These are phyloP conservation scores for Myanophis thanlyinensis DNA, from an alignment of 2,113 vertebrate species.

Conservation along the genomic window DNA sequence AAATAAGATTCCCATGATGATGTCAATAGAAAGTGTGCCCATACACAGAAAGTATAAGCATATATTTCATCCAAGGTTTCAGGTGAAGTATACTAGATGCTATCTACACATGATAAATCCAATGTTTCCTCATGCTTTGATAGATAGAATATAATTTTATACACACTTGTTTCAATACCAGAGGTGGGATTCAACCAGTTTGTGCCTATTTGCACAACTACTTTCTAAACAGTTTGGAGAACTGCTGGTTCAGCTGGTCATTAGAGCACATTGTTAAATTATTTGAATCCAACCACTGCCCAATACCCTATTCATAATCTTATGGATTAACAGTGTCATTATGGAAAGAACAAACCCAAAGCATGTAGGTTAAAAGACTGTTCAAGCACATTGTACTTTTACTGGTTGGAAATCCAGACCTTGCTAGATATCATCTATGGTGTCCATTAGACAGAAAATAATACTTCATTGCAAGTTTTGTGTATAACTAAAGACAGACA, in stretches of 20 bases:
- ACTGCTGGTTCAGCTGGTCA: no score
- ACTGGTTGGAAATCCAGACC: not conserved
- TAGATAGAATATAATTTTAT: not conserved
- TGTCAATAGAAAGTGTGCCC: not conserved
- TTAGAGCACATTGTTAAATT: no score
- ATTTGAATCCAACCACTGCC: no score
- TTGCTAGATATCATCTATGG: not conserved
- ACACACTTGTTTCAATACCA: no score
- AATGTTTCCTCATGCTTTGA: not conserved
- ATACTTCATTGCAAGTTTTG: not conserved
- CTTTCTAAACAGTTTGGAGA: no score
- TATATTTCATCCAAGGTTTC: not conserved
- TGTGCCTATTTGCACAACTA: no score
- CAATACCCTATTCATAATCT: not conserved
- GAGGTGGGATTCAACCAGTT: no score
- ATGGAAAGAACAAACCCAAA: not conserved
- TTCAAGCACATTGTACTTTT: not conserved
- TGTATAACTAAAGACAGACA: not conserved
- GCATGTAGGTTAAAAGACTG: not conserved
- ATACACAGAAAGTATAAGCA: not conserved
- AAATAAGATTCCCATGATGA: not conserved
- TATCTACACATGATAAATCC: not conserved
- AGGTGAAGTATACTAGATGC: not conserved
- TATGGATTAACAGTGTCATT: not conserved
- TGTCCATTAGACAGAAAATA: not conserved